Conservation (phyloP, 2,888 invertebrate genomes). For the Leptogaster cylindrica region DNA sequence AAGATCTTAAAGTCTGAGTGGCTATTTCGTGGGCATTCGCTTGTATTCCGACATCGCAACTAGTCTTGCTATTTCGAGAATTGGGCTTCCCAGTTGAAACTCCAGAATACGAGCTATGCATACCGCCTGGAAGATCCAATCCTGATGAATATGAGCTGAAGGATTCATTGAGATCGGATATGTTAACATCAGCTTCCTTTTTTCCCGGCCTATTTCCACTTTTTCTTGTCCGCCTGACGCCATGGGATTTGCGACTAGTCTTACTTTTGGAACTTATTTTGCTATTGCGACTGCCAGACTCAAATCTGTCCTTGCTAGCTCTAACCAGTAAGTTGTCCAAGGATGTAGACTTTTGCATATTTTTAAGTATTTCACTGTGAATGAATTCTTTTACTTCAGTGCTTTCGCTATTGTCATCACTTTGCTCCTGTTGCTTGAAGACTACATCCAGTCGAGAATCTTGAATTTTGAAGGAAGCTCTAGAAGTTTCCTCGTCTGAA, state of each 20-base stretch:
- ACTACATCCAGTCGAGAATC: conserved; percentile 61
- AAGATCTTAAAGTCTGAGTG: conserved; percentile 58
- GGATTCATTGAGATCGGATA: conserved; percentile 57
- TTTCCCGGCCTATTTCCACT: conserved; percentile 48
- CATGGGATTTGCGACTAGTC: conserved; percentile 58
- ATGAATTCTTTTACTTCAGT: conserved; percentile 50
- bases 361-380: conserved; percentile 53
- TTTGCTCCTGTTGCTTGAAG: conserved; percentile 54
- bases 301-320: conserved; percentile 47
- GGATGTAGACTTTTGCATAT: conserved; percentile 52
- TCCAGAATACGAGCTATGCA: conserved; percentile 62
- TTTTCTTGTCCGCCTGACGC: conserved; percentile 38
- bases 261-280: conserved; percentile 56
- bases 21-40: conserved; percentile 66
- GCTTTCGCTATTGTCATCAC: conserved; percentile 53
- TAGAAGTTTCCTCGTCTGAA: conserved; percentile 60
- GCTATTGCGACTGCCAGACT: conserved; percentile 50
- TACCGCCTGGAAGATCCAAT: conserved; percentile 58
- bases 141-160: conserved; percentile 59
- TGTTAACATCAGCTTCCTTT: conserved; percentile 49
- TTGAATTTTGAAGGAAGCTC: conserved; percentile 59
- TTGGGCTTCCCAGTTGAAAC: conserved; percentile 61
- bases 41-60: conserved; percentile 68
- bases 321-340: conserved; percentile 54
- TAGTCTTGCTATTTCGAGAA: conserved; percentile 65